phyloP scores from a whole-genome alignment of 2,113 vertebrate species.

The Piprites chloris region DNA sequence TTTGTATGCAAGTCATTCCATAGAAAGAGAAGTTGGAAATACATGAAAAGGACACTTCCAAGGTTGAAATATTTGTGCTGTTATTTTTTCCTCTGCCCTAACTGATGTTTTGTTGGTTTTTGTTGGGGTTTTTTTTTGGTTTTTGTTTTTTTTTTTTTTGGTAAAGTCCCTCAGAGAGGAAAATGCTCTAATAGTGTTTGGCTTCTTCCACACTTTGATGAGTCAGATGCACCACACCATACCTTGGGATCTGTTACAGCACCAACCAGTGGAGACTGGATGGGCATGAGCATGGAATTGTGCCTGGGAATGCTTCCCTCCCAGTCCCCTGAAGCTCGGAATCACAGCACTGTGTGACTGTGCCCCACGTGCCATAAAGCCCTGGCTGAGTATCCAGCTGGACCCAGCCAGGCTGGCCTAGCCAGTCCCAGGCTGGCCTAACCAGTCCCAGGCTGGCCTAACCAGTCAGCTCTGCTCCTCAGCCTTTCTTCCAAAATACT shows the following conservation, averaged over 20 bases:
- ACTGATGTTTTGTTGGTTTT: neutral
- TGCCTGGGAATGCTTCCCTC: neutral
- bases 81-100: conserved; percentile 10
- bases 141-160: neutral
- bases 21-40: conserved; percentile 8
- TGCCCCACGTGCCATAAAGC: neutral
- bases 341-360: neutral
- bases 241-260: neutral
- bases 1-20: conserved; percentile 17
- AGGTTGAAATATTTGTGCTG: neutral
- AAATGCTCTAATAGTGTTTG: neutral
- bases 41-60: neutral
- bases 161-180: neutral
- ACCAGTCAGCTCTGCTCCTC: neutral
- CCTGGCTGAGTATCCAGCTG: neutral
- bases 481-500: neutral
- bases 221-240: neutral
- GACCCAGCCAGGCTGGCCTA: neutral
- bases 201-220: neutral
- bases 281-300: neutral
- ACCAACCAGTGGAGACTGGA: neutral
- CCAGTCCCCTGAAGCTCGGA: neutral
- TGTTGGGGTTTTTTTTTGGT: neutral
- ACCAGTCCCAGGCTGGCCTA: neutral
- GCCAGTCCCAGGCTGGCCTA: neutral